Percentiles rank a stretch among this genome's conserved stretches.
Conservation (phyloP, 2,113 vertebrate genomes). For the Rhinogobius similis region DNA sequence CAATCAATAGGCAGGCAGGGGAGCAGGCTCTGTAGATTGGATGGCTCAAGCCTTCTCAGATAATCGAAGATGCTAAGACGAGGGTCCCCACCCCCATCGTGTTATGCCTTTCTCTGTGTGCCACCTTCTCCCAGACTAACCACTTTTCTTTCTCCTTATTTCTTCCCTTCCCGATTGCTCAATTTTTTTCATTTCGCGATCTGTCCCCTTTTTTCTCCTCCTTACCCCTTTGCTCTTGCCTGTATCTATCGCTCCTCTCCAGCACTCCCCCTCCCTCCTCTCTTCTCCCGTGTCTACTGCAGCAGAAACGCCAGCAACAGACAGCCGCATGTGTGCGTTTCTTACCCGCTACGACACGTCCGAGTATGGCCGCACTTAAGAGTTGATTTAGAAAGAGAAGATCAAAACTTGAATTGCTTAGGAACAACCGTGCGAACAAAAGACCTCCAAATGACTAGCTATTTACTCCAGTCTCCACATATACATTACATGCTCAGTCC, state of each 20-base stretch:
- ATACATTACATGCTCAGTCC: conserved; percentile 42
- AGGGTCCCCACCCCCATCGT: conserved; percentile 53
- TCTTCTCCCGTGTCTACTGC: conserved; percentile 69
- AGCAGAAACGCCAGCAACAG: conserved; percentile 75
- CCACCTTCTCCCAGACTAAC: conserved; percentile 40
- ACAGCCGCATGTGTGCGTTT: conserved; percentile 65
- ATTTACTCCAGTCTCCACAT: conserved; percentile 39
- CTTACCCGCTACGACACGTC: conserved; percentile 42
- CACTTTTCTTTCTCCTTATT: conserved; percentile 27
- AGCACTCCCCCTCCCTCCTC: conserved; percentile 25
- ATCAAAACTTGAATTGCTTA: conserved; percentile 67
- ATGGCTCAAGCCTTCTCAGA: conserved; percentile 51
- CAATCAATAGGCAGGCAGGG: conserved; percentile 57
- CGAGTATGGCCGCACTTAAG: conserved; percentile 29
- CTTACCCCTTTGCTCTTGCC: conserved; percentile 52
- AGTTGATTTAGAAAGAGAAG: conserved; percentile 19
- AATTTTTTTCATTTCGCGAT: conserved; percentile 29
- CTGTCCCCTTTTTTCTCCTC: conserved; percentile 63
- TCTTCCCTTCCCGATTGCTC: conserved; percentile 27
- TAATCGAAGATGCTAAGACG: conserved; percentile 59
- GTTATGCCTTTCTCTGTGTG: conserved; percentile 42
- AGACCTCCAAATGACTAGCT: conserved; percentile 58
- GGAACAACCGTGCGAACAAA: conserved; percentile 57
- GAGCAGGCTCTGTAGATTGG: conserved; percentile 38
- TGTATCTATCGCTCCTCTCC: conserved; percentile 37